phyloP scores from a whole-genome alignment of 1,140 invertebrate genomes.

The Chymomyza costata region DNA sequence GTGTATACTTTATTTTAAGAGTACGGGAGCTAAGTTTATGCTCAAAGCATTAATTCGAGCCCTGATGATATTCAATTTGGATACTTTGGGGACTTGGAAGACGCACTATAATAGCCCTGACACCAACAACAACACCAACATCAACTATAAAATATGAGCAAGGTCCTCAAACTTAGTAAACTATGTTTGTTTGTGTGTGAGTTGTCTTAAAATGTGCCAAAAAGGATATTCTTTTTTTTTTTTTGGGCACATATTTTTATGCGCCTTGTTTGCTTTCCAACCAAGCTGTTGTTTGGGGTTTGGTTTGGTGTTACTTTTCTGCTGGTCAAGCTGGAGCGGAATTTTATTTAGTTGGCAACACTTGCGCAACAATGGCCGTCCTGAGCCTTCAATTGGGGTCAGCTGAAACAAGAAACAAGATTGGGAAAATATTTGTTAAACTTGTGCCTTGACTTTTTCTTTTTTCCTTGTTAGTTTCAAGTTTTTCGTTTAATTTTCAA shows the following conservation, averaged over 20 bases:
- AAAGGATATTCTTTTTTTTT: slow-evolving; percentile 33
- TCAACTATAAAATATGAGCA: slow-evolving; percentile 60
- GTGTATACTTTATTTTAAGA: no score
- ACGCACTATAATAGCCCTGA: no score
- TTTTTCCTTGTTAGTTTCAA: slow-evolving; percentile 66
- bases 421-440: slow-evolving; percentile 25
- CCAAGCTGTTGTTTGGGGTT: slow-evolving; percentile 31
- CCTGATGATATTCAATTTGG: slow-evolving; percentile 71
- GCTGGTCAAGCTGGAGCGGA: slow-evolving; percentile 63
- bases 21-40: slow-evolving; percentile 67
- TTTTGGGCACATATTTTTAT: slow-evolving; percentile 66
- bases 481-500: slow-evolving; percentile 73
- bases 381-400: slow-evolving; percentile 41
- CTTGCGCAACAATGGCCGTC: slow-evolving; percentile 41
- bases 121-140: slow-evolving; percentile 21
- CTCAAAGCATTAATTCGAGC: slow-evolving; percentile 72
- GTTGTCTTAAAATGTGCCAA: no score
- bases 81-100: slow-evolving; percentile 65
- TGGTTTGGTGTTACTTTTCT: slow-evolving; percentile 13
- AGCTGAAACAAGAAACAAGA: slow-evolving; percentile 18
- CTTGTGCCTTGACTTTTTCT: slow-evolving; percentile 20
- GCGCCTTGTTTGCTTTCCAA: slow-evolving; percentile 50
- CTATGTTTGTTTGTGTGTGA: slow-evolving; percentile 8
- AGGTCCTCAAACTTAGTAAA: slow-evolving; percentile 33
- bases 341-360: slow-evolving; percentile 71